Base-by-base conservation (phyloP, 2,797 vertebrate species). In the Rhynchotus rufescens region DNA sequence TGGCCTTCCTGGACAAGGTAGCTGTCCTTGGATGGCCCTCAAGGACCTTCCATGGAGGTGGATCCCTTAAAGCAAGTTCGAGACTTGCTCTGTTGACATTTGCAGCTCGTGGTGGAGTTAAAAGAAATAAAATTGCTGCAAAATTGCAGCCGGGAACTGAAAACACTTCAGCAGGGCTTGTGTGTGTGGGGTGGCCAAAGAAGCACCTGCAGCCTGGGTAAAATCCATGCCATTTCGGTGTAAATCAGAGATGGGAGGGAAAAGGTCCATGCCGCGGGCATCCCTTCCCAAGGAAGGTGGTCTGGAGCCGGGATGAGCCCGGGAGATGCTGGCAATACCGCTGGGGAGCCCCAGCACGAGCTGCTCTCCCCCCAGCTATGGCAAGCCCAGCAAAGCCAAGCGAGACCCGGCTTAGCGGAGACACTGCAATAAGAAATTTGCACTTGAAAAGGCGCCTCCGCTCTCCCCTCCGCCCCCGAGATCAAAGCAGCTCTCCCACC, bases 401-500 rank as follows among this genome's bases (percentile, higher is more conserved):
- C 68, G 56, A 80, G 93, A 92, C 79, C 73, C 64, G 89, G 89
- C 68, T 23, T 66, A 72, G 36, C 80, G 2, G 64, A 85, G 84
- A 83, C 78, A 59, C 80, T 84, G 83, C 32, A 90, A 71, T 54
- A 78, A 81, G 84, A 86, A 92, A 96, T 96, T 96, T 96, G 94
- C 94, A 96, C 90, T 94, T 96, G 95, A 96, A 96, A 96, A 96
- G 91, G 81, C 73, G 69, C 69, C 87, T 90, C 72, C 11, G 36
- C 80, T 92, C 86, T 93, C 73, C 78, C 72, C 84, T 91, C 91
- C 88, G 79, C 80, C 92, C 84, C 81, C 82, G 71, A 87, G 91
- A 94, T 95, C 94, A 96, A 96, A 96, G 94, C 62, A 3, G 81
- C 84, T 93, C 92, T 96, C 88, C 92, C 91, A 88, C 84, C 86